phyloP scores from a whole-genome alignment of 2,113 vertebrate genomes.

The Chitala chitala region DNA sequence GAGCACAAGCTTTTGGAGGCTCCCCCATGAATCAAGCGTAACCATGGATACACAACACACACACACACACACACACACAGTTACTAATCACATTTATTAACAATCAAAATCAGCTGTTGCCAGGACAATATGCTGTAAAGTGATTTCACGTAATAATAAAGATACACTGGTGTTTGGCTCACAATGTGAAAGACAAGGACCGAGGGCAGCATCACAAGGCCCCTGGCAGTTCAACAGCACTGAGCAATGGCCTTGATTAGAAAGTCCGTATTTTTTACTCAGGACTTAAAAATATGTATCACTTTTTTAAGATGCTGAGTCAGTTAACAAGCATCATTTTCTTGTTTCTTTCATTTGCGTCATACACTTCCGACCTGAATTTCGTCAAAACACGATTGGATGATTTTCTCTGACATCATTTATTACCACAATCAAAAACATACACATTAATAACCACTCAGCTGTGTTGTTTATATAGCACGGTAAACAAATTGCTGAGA shows the following conservation, averaged over 20 bases:
- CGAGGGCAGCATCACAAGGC: too few relatives aligned
- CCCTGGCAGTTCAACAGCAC: too few relatives aligned
- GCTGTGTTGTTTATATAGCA: constrained; percentile 17
- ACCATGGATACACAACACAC: neutral
- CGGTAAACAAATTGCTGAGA: constrained; percentile 15
- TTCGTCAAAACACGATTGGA: neutral
- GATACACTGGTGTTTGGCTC: neutral
- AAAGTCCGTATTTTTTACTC: too few relatives aligned
- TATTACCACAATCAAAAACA: neutral
- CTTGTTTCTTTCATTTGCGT: neutral
- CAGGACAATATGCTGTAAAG: too few relatives aligned
- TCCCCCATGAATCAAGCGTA: too few relatives aligned
- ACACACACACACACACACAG: too few relatives aligned
- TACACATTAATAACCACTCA: constrained; percentile 16
- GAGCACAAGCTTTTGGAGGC: too few relatives aligned
- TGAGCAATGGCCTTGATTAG: too few relatives aligned
- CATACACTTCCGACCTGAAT: neutral
- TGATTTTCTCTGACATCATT: constrained; percentile 21
- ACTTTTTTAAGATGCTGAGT: too few relatives aligned
- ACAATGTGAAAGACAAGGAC: too few relatives aligned
- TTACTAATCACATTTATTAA: neutral
- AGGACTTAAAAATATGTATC: too few relatives aligned
- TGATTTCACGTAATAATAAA: neutral
- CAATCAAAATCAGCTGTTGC: neutral
- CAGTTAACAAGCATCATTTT: too few relatives aligned